phyloP scores from a whole-genome alignment of 2,888 invertebrate species.

The Netelia inedita region DNA sequence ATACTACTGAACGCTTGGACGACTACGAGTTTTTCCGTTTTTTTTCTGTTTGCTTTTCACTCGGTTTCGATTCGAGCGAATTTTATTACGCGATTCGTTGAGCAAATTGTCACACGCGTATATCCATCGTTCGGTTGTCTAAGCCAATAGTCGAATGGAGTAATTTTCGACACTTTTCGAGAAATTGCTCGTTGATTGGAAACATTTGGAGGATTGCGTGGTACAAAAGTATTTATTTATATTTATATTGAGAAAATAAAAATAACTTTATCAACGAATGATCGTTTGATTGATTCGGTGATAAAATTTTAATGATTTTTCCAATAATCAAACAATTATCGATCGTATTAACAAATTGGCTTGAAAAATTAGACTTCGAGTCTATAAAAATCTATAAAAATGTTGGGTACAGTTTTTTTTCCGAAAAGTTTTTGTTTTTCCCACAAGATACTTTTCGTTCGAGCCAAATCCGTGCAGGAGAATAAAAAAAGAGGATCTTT shows the following conservation, averaged over 20 bases:
- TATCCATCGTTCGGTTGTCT: neutral
- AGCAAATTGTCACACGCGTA: conserved; percentile 21
- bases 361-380: too few relatives aligned
- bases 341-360: too few relatives aligned
- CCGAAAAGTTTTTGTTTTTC: neutral
- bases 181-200: conserved; percentile 3
- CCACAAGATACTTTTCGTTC: neutral
- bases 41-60: conserved; percentile 17
- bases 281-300: too few relatives aligned
- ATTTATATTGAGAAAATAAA: too few relatives aligned
- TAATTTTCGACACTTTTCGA: conserved; percentile 4
- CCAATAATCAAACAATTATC: too few relatives aligned
- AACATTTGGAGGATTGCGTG: neutral
- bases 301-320: too few relatives aligned
- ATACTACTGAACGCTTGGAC: conserved; percentile 47
- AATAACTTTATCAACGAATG: too few relatives aligned
- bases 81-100: conserved; percentile 38
- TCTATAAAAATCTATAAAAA: too few relatives aligned
- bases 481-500: neutral
- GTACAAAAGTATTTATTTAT: neutral
- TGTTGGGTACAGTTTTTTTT: too few relatives aligned
- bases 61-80: conserved; percentile 24
- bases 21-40: conserved; percentile 3
- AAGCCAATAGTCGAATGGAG: conserved; percentile 10
- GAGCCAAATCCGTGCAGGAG: neutral